Evolutionary conservation across 1,140 invertebrate species (phyloP).

Genomic region (Lineus longissimus): DNA sequence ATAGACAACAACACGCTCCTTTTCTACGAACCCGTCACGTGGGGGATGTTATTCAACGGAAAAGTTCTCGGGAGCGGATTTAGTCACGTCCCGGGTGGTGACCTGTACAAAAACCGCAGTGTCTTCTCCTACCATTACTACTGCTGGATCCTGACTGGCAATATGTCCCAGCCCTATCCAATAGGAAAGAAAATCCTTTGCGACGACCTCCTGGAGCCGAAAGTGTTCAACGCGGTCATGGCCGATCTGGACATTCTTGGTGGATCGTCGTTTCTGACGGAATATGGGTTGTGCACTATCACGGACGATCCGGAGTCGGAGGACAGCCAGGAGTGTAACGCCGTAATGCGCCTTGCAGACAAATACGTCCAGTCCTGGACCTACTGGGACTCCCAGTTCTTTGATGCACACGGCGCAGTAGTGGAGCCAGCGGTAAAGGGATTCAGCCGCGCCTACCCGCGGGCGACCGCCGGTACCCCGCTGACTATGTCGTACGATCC

Average conservation of each 20-base stretch:
- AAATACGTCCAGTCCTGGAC: conserved; percentile 31
- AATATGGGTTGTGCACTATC: conserved; percentile 35
- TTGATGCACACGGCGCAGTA: conserved; percentile 14
- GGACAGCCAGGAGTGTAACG: conserved; percentile 26
- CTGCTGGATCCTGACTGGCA: conserved; percentile 25
- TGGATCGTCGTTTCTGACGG: conserved; percentile 29
- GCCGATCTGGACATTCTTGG: conserved; percentile 19
- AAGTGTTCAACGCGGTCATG: conserved; percentile 13
- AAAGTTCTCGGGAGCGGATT: conserved; percentile 29
- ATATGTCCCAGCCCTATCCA: conserved; percentile 10
- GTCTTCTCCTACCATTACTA: conserved; percentile 36
- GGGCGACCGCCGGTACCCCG: conserved; percentile 25
- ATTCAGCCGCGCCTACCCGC: conserved; percentile 25
- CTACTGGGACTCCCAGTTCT: conserved; percentile 37
- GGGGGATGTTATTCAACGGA: conserved; percentile 25
- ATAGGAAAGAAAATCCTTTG: conserved; percentile 20
- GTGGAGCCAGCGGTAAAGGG: conserved; percentile 13
- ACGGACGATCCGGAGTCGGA: conserved; percentile 11
- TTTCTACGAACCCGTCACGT: conserved; percentile 38
- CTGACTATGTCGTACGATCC: conserved; percentile 16
- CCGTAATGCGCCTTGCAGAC: conserved; percentile 25
- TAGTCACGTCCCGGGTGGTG: conserved; percentile 24
- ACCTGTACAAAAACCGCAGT: conserved; percentile 15
- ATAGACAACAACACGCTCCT: conserved; percentile 27
- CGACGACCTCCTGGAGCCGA: conserved; percentile 22